Percentiles rank a stretch among this genome's conserved stretches.
phyloP scores from a whole-genome alignment of 2,797 vertebrate species.

The Erethizon dorsatum region DNA sequence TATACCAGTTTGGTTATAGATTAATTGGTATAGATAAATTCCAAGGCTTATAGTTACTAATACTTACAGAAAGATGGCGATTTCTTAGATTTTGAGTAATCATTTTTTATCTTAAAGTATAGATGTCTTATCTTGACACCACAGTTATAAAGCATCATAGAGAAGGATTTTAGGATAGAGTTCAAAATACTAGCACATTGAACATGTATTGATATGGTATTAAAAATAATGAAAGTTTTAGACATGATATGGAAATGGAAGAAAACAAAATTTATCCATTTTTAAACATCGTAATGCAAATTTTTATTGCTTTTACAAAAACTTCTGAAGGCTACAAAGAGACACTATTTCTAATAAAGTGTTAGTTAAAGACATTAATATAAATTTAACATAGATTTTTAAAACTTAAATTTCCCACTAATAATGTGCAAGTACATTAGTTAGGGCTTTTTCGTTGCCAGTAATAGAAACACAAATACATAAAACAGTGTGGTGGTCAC shows the following conservation, averaged over 20 bases:
- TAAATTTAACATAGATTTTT: too few relatives aligned
- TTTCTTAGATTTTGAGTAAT: conserved; percentile 19
- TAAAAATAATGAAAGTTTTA: conserved; percentile 36
- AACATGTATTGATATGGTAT: neutral
- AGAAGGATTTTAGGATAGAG: neutral
- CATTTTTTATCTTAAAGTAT: neutral
- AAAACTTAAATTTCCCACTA: too few relatives aligned
- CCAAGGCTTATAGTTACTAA: neutral
- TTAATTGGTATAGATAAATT: conserved; percentile 4
- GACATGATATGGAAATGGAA: neutral
- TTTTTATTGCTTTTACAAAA: too few relatives aligned
- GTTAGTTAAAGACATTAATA: too few relatives aligned
- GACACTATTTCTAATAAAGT: too few relatives aligned
- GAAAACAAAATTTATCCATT: conserved; percentile 35
- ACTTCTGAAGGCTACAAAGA: too few relatives aligned
- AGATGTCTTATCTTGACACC: neutral
- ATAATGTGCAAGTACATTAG: conserved; percentile 4
- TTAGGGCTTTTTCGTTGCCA: neutral
- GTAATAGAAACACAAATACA: neutral
- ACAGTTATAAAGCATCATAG: neutral
- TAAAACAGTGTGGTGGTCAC: neutral
- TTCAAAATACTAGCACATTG: conserved; percentile 19
- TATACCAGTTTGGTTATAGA: neutral
- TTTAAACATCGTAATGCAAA: neutral
- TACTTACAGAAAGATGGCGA: neutral